Base-by-base conservation (phyloP, 2,888 invertebrate genomes). In the Chrysotoxum bicinctum region DNA sequence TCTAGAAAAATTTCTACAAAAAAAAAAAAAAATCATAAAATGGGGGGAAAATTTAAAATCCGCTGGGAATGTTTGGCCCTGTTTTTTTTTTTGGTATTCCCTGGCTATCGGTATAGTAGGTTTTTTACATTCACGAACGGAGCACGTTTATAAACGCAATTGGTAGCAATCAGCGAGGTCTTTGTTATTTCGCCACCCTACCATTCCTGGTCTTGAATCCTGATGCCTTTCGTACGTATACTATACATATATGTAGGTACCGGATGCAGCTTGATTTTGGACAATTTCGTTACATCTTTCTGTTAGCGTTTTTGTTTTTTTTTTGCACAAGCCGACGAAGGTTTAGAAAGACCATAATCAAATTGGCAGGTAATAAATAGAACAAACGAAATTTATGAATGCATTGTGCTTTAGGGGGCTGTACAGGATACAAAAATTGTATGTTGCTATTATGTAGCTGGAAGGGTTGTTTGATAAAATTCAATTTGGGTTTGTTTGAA, bases 361-460 rank as follows among this genome's bases (percentile, higher is more conserved):
- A 72, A 82, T 82, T 82, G 72, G 72, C 77, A 82, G 77, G 82
- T 82, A 82, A 72, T 82, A 77, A 77, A 82, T 82, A 62, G 77
- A 82, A 82, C 76, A 82, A 76, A 82, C 77, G 58, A 82, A 66
- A 72, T 77, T 77, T 72, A 82, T 77, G 82, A 82, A 72, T 82
- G 77, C 66, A 73, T 40, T 54, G 45, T 19, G 64, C 68, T 32
- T 43, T n/a, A 37, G 62, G 80, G 60, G 43, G 26, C 19, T 5
- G 12, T 21, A 12, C 21, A 21, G 48, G 14, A 50, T 50, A 50
- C n/a, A 50, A 26, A 26, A 7, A 26, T 76, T 21, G 35, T 58
- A 37, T 58, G 35, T 35, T 37, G 58, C 16, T 50, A 12, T 45
- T 43, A 19, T 10, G 10, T 35, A 30, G 52, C 30, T 32, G 30